phyloP scores from a whole-genome alignment of 2,888 invertebrate species.

The Rhagonycha lutea region DNA sequence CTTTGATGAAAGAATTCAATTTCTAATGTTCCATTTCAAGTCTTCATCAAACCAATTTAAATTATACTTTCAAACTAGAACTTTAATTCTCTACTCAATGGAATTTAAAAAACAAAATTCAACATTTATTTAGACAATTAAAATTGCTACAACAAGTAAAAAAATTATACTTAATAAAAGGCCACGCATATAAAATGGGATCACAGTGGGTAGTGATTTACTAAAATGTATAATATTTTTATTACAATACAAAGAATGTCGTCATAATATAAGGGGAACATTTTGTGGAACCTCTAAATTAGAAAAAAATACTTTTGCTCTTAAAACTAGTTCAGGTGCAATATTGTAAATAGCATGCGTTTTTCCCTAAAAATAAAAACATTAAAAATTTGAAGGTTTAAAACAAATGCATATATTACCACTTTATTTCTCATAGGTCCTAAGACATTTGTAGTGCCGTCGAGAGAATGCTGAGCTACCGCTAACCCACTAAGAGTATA shows the following conservation, averaged over 20 bases:
- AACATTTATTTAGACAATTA: conserved; percentile 17
- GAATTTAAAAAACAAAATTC: not conserved
- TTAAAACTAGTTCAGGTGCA: conserved; percentile 66
- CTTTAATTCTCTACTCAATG: too few species aligned
- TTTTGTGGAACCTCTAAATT: conserved; percentile 31
- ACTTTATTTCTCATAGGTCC: conserved; percentile 73
- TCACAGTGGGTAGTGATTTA: conserved; percentile 12
- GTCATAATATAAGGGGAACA: conserved; percentile 17
- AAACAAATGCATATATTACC: conserved; percentile 44
- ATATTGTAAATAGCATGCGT: conserved; percentile 86
- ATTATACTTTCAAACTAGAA: too few species aligned
- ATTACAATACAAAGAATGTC: not conserved
- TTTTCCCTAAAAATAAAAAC: conserved; percentile 56
- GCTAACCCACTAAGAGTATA: conserved; percentile 94
- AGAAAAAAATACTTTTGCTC: conserved; percentile 57
- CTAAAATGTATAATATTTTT: conserved; percentile 2
- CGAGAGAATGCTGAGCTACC: conserved; percentile 77
- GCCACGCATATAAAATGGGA: conserved; percentile 21
- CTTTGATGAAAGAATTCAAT: not conserved
- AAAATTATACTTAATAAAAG: conserved; percentile 16
- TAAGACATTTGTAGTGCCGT: conserved; percentile 61
- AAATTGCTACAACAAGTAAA: conserved; percentile 17
- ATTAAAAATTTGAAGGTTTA: not conserved
- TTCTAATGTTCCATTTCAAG: too few species aligned
- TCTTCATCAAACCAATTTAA: too few species aligned